Base-by-base conservation (phyloP, 1,140 invertebrate species). In the Battus philenor region DNA sequence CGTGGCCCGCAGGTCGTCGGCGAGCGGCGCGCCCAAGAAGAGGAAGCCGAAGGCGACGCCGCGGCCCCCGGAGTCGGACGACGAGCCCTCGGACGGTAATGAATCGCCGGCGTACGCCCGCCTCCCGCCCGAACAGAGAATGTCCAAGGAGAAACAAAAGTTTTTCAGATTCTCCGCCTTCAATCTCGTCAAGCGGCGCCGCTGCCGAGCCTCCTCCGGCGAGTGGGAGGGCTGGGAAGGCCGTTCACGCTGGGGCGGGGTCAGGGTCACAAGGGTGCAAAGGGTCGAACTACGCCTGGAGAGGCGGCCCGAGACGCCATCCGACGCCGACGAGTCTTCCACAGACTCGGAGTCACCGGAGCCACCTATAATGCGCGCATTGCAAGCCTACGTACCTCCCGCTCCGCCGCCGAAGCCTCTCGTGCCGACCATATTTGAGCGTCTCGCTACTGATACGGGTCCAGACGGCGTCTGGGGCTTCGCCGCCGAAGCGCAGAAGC, bases 111-210 rank as follows among this genome's bases (percentile, higher is more conserved):
- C 68, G 55, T 64, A 67, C 73, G 58, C 68, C 55, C 86, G 87
- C 61, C 88, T 90, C 63, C 88, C 90, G 68, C 89, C 89, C 73
- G 92, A 93, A 78, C 89, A 81, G 68, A 77, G 89, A 62, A 93
- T 95, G 88, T 94, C 93, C 32, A 93, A 93, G 86, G 92, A 94
- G 82, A 94, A 94, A 86, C 93, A 93, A 86, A 94, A 94, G 79
- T 94, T 94, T 87, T 95, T 94, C 88, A 88, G 92, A 75, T 87
- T 90, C 64, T 93, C 91, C 59, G 92, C 91, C 41, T 92, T 93
- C 69, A 93, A 93, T 73, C 64, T 84, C 26, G 80, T 83, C 29
- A 84, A 86, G 59, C 72, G 70, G 38, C 79, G 81, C 12, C 77
- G 74, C 4, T 57, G 71, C 26, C 57, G 74, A 26, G 71, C 60